Evolutionary conservation across 2,113 vertebrate species (phyloP).

Genomic region (Smithornis capensis): DNA sequence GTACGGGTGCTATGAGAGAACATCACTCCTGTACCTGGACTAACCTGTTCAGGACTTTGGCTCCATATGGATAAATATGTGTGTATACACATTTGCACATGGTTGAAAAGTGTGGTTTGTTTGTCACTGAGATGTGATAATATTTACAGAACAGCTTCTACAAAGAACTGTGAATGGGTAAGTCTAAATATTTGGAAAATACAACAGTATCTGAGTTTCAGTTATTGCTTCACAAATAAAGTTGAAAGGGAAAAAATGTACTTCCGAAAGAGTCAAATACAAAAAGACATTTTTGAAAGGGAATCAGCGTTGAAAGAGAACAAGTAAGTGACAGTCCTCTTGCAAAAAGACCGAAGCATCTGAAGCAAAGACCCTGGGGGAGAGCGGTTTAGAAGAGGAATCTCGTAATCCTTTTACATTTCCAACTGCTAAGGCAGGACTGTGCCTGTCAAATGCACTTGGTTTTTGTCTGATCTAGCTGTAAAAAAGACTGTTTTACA

Average conservation of each 20-base stretch:
- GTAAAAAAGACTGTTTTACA: constrained; percentile 30
- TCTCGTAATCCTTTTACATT: not conserved
- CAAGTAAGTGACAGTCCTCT: not conserved
- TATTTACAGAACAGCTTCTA: not conserved
- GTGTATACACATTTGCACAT: not conserved
- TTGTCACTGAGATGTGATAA: not conserved
- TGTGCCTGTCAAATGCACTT: not conserved
- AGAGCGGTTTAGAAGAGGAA: not conserved
- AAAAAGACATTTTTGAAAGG: not conserved
- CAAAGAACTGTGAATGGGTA: not conserved
- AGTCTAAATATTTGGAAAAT: not conserved
- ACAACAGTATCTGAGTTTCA: not conserved
- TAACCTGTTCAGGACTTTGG: not conserved
- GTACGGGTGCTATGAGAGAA: not conserved
- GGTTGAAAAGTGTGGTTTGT: not conserved
- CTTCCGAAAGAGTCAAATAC: not conserved
- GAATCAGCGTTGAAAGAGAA: not conserved
- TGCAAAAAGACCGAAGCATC: not conserved
- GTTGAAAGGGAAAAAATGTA: rapidly evolving
- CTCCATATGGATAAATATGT: not conserved
- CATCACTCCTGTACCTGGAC: not conserved
- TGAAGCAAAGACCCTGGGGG: not conserved
- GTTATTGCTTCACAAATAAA: not conserved
- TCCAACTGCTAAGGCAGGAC: constrained; percentile 2
- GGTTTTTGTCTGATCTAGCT: constrained; percentile 14